Percentiles rank a stretch among this genome's conserved stretches.
Evolutionary conservation across 2,888 invertebrate genomes (phyloP).

Genomic region (Drosophila yooni): DNA sequence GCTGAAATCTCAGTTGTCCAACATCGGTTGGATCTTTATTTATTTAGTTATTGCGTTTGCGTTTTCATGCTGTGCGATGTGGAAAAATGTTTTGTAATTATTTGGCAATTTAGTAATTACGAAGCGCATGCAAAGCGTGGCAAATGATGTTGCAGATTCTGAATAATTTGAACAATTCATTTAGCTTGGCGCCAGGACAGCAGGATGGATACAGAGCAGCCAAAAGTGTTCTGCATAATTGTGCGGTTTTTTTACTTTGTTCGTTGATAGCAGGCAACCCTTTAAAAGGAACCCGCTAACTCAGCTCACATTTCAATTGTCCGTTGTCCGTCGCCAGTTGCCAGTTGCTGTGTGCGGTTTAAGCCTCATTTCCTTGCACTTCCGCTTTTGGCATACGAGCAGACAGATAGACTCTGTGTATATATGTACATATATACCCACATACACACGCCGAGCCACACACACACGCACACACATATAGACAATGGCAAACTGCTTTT

Average conservation of each 20-base stretch:
- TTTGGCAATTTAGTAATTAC: slow-evolving; percentile 71
- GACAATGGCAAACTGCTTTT: slow-evolving; percentile 67
- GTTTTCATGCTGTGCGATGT: slow-evolving; percentile 60
- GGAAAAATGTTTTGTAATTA: slow-evolving; percentile 76
- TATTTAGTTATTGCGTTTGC: slow-evolving; percentile 13
- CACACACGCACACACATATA: slow-evolving; percentile 44
- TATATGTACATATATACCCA: neutral
- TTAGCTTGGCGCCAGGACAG: slow-evolving; percentile 4
- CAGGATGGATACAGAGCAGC: slow-evolving; percentile 3
- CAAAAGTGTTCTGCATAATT: slow-evolving; percentile 57
- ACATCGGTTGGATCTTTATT: neutral
- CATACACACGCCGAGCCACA: slow-evolving; percentile 9
- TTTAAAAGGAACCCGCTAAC: slow-evolving; percentile 12
- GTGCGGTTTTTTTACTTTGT: slow-evolving; percentile 36
- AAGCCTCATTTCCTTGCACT: slow-evolving; percentile 77
- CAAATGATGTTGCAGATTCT: slow-evolving; percentile 56
- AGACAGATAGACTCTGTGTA: slow-evolving; percentile 25
- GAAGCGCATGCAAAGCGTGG: slow-evolving; percentile 46
- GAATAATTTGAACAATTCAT: slow-evolving; percentile 49
- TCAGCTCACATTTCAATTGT: slow-evolving; percentile 73
- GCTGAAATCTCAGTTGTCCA: slow-evolving; percentile 30
- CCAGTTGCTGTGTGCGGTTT: slow-evolving; percentile 67
- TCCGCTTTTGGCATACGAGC: slow-evolving; percentile 65
- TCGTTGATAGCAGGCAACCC: neutral
- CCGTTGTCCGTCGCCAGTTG: slow-evolving; percentile 9